Percentiles rank a stretch among this genome's conserved stretches.
Evolutionary conservation across 2,888 invertebrate species (phyloP).

Genomic region (Syrista parreyssii): DNA sequence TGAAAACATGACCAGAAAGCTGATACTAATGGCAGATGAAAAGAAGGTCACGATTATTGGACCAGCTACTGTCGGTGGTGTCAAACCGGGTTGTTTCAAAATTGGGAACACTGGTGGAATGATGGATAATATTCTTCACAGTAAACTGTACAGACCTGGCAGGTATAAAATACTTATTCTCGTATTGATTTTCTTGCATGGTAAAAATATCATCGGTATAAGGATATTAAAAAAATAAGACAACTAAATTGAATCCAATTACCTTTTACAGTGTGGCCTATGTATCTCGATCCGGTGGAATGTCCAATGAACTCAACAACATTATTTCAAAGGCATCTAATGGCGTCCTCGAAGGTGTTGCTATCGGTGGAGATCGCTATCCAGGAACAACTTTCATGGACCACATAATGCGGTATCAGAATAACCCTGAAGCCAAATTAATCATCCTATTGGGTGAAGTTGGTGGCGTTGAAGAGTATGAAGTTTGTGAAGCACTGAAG

Average conservation of each 20-base stretch:
- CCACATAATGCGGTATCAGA: slow-evolving; percentile 89
- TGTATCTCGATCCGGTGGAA: slow-evolving; percentile 98
- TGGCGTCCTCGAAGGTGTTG: slow-evolving; percentile 97
- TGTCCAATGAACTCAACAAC: slow-evolving; percentile 99
- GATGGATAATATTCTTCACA: slow-evolving; percentile 99
- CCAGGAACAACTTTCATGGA: slow-evolving; percentile 99
- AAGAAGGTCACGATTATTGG: slow-evolving; percentile 91
- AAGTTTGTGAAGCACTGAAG: slow-evolving; percentile 89
- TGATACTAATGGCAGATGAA: slow-evolving; percentile 85
- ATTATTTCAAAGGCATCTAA: slow-evolving; percentile 96
- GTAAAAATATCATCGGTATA: not conserved
- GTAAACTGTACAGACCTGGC: slow-evolving; percentile 95
- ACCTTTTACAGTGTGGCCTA: slow-evolving; percentile 86
- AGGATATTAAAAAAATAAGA: not conserved
- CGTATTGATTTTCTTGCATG: not conserved
- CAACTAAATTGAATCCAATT: slow-evolving; percentile 8
- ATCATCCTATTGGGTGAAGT: slow-evolving; percentile 97
- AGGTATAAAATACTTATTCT: slow-evolving; percentile 66
- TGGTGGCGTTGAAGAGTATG: slow-evolving; percentile 98
- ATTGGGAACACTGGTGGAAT: slow-evolving; percentile 99
- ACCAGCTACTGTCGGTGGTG: slow-evolving; percentile 96
- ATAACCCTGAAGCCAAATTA: slow-evolving; percentile 89
- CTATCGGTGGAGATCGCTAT: slow-evolving; percentile 97
- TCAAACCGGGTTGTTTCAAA: slow-evolving; percentile 99
- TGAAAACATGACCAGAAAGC: slow-evolving; percentile 96